Evolutionary conservation across 2,797 vertebrate species (phyloP).

Genomic region (Podargus strigoides): DNA sequence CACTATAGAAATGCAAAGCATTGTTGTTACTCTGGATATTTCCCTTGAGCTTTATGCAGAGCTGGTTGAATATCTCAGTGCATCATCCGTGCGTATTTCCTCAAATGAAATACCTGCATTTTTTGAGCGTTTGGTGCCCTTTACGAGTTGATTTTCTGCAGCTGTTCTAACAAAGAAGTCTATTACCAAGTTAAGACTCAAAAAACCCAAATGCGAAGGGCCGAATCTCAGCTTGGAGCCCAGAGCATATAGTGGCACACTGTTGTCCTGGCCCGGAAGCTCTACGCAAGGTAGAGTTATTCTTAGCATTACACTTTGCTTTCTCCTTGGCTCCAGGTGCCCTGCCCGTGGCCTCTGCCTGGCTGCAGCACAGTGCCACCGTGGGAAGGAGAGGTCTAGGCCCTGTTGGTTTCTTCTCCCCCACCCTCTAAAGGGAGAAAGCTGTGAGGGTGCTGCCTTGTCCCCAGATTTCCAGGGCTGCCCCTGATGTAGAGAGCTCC

Average conservation of each 20-base stretch:
- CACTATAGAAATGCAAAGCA: constrained; percentile 55
- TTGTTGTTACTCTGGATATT: constrained; percentile 36
- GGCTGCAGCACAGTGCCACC: neutral
- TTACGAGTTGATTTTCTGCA: neutral
- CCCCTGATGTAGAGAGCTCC: too few species aligned
- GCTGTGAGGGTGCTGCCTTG: neutral
- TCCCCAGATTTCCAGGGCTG: neutral
- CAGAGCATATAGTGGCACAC: fast-evolving
- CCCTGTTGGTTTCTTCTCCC: neutral
- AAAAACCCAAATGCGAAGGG: neutral
- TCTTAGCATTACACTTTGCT: neutral
- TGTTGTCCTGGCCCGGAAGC: neutral
- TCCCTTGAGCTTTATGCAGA: constrained; percentile 42
- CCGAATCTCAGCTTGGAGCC: neutral
- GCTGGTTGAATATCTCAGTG: neutral
- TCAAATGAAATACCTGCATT: constrained; percentile 22
- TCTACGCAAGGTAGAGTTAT: neutral
- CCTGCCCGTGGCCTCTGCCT: neutral
- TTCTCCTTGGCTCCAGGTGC: neutral
- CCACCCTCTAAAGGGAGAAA: neutral
- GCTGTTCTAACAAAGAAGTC: constrained; percentile 30
- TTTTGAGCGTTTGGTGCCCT: neutral
- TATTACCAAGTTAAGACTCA: neutral
- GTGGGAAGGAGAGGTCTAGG: neutral
- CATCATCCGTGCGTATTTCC: neutral